A percentile compares a stretch with the other conserved stretches of the same genome.
These are phyloP conservation scores for Piaya cayana DNA, from an alignment of 2,113 vertebrate species.

Conservation along the genomic window DNA sequence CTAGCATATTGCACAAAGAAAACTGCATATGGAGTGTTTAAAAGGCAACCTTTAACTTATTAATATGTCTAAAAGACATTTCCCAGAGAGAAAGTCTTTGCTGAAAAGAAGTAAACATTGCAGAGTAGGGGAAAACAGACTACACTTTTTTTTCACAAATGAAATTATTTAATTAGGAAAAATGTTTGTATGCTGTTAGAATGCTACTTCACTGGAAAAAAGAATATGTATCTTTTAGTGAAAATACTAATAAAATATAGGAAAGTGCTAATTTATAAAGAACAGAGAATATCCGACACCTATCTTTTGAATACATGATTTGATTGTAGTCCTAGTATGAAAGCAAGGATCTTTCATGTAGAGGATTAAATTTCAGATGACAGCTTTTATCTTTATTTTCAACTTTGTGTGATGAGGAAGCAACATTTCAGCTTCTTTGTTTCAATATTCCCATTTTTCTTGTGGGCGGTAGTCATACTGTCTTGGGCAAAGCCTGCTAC, in stretches of 20 bases:
- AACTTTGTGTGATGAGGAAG: background rate
- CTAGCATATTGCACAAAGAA: constrained; percentile 11
- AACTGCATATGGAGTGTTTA: background rate
- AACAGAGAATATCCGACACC: background rate
- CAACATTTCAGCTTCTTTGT: background rate
- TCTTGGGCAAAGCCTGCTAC: background rate
- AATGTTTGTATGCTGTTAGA: background rate
- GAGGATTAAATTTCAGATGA: background rate
- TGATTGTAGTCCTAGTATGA: background rate
- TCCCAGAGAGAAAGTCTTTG: background rate
- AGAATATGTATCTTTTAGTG: background rate
- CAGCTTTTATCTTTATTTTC: background rate
- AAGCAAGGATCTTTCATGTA: background rate
- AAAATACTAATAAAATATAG: background rate
- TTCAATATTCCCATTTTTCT: background rate
- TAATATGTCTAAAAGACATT: background rate
- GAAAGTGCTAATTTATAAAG: background rate
- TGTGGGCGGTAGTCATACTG: accelerated
- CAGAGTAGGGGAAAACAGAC: background rate
- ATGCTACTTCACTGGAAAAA: background rate
- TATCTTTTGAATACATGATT: background rate
- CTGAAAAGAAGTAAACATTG: background rate
- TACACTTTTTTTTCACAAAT: background rate
- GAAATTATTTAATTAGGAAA: background rate
- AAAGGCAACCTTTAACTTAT: constrained; percentile 16